phyloP scores from a whole-genome alignment of 2,888 invertebrate genomes.

The Trichogramma evanescens region DNA sequence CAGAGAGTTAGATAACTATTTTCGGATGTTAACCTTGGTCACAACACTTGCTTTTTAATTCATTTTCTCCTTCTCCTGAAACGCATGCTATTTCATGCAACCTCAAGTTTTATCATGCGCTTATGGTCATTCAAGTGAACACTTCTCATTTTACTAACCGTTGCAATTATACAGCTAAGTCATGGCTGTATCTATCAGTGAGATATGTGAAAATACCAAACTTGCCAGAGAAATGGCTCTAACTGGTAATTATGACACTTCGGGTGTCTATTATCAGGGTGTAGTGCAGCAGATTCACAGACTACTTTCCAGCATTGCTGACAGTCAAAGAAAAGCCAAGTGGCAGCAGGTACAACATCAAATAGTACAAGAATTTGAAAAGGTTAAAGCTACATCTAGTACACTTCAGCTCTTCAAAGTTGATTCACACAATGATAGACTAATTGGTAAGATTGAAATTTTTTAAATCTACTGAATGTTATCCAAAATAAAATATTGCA shows the following conservation, averaged over 20 bases:
- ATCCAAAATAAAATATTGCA: background rate
- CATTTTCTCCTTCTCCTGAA: background rate
- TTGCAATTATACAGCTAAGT: slow-evolving; percentile 14
- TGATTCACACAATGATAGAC: slow-evolving; percentile 55
- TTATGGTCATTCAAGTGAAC: background rate
- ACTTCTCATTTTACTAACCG: background rate
- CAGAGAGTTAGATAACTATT: slow-evolving; percentile 2
- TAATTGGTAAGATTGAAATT: slow-evolving; percentile 35
- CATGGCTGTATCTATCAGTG: slow-evolving; percentile 83
- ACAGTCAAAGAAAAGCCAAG: slow-evolving; percentile 74
- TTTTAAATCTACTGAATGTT: slow-evolving; percentile 2
- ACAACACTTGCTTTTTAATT: background rate
- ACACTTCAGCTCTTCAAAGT: slow-evolving; percentile 71
- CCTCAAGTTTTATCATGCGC: background rate
- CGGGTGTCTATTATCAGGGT: slow-evolving; percentile 88
- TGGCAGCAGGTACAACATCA: slow-evolving; percentile 90
- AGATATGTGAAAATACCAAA: slow-evolving; percentile 92
- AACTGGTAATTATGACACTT: slow-evolving; percentile 91
- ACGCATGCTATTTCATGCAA: background rate
- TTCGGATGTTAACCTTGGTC: slow-evolving; percentile 22
- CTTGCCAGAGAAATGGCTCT: slow-evolving; percentile 91
- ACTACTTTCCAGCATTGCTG: slow-evolving; percentile 70
- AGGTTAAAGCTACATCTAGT: slow-evolving; percentile 75
- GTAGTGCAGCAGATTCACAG: slow-evolving; percentile 86
- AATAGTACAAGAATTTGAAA: slow-evolving; percentile 82